Conservation (phyloP, 2,888 invertebrate genomes). For the Candidula unifasciata region DNA sequence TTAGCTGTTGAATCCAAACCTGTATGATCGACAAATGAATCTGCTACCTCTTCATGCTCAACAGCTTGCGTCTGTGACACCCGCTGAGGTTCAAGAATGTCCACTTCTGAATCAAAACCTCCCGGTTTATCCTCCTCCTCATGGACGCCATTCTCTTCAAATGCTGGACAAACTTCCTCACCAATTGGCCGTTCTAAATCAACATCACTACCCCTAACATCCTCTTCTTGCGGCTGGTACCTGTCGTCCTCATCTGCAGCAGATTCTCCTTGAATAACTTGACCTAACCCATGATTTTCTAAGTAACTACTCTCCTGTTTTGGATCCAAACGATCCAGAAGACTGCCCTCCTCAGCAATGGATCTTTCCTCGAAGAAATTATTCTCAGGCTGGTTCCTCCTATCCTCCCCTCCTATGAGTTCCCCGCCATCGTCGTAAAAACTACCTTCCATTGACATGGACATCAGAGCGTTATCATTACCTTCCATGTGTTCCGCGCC, state of each 20-base stretch:
- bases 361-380: neutral
- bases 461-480: constrained; percentile 45
- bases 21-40: constrained; percentile 18
- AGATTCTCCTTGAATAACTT: neutral
- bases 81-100: neutral
- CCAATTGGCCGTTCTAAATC: neutral
- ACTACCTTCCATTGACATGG: constrained; percentile 51
- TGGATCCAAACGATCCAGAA: neutral
- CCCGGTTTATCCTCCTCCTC: neutral
- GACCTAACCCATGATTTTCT: neutral
- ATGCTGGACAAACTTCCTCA: neutral
- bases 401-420: constrained; percentile 37
- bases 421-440: constrained; percentile 49
- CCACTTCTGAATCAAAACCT: constrained; percentile 4
- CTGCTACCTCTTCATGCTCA: neutral
- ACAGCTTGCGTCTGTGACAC: neutral
- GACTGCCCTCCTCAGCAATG: constrained; percentile 14
- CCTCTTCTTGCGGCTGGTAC: neutral
- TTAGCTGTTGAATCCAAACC: neutral
- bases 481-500: neutral
- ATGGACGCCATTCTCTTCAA: constrained; percentile 1
- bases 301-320: constrained; percentile 13
- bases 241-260: neutral
- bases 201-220: neutral
- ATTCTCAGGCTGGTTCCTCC: neutral